Percentiles rank a stretch among this genome's conserved stretches.
Evolutionary conservation across 2,113 vertebrate genomes (phyloP).

Genomic region (Ranitomeya variabilis): DNA sequence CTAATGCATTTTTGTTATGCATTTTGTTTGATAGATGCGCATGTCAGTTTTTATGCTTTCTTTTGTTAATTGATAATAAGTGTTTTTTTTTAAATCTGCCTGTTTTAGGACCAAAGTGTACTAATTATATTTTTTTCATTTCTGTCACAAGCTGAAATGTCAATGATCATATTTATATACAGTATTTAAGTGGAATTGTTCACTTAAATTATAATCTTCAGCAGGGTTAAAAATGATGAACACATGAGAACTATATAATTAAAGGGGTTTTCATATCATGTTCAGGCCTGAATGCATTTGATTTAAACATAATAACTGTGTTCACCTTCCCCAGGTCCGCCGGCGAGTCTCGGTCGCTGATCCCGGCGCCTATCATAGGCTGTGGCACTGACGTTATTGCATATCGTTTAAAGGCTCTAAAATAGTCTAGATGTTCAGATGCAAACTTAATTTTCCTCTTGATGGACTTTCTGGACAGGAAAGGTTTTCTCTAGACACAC

Average conservation of each 20-base stretch:
- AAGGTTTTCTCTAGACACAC: neutral
- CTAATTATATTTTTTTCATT: neutral
- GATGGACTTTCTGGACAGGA: neutral
- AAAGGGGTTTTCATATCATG: neutral
- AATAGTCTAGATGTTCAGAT: neutral
- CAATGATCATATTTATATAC: neutral
- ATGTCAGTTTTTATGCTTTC: neutral
- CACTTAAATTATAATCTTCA: neutral
- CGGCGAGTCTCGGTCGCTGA: too few relatives aligned
- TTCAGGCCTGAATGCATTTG: too few relatives aligned
- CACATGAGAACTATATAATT: neutral
- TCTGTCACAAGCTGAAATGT: neutral
- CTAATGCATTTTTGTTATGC: neutral
- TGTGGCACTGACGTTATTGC: too few relatives aligned
- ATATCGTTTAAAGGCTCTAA: too few relatives aligned
- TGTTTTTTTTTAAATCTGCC: neutral
- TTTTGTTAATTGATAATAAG: neutral
- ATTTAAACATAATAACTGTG: too few relatives aligned
- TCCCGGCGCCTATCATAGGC: too few relatives aligned
- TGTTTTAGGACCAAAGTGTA: slow-evolving; percentile 16
- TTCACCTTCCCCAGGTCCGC: too few relatives aligned
- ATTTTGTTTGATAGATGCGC: neutral
- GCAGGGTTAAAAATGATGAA: neutral
- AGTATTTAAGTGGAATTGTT: neutral
- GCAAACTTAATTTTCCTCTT: neutral